Percentiles rank a stretch among this genome's conserved stretches.
Conservation (phyloP, 2,113 vertebrate species). For the Malurus alboscapulatus region DNA sequence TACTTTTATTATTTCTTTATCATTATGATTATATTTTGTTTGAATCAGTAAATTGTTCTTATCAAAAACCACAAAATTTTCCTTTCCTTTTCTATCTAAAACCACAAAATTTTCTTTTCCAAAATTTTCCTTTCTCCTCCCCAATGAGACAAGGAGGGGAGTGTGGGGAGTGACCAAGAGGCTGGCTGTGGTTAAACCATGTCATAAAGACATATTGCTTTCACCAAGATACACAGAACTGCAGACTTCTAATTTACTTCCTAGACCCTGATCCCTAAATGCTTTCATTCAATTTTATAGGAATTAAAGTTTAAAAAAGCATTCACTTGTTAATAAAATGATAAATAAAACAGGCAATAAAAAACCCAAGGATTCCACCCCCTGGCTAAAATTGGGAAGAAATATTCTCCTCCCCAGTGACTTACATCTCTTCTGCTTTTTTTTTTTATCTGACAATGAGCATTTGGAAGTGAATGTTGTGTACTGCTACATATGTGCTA, state of each 20-base stretch:
- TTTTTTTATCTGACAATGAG: neutral
- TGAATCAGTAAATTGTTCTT: neutral
- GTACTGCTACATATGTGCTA: neutral
- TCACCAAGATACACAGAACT: neutral
- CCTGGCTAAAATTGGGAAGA: neutral
- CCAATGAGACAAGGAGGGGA: neutral
- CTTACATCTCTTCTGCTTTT: neutral
- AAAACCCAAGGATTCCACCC: neutral
- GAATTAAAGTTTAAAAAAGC: neutral
- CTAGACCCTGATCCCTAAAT: neutral
- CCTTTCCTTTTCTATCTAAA: neutral
- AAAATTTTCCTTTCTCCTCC: neutral
- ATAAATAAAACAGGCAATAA: neutral
- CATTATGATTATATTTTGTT: neutral
- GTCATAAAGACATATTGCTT: neutral
- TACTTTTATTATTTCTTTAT: neutral
- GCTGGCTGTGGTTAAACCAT: neutral
- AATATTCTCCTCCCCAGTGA: neutral
- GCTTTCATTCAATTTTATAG: neutral
- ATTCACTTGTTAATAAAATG: neutral
- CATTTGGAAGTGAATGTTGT: neutral
- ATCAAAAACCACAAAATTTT: too few species aligned
- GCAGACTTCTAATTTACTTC: neutral
- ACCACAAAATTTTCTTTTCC: neutral
- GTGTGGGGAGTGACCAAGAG: neutral